Evolutionary conservation across 2,113 vertebrate genomes (phyloP).

Genomic region (Lonchura striata): DNA sequence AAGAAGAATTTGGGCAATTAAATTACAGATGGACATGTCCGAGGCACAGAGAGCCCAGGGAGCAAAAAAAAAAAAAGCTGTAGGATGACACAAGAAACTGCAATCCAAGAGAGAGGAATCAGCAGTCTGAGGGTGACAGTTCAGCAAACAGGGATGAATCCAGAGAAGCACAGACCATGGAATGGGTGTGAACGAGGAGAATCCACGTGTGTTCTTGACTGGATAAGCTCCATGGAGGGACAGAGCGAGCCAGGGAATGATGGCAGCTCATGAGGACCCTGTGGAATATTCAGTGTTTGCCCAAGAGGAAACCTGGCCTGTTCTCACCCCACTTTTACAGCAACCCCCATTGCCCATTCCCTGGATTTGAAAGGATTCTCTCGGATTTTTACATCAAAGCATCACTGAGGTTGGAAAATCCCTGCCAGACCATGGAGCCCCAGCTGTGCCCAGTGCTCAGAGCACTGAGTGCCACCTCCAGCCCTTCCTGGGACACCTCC

Average conservation of each 20-base stretch:
- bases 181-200: not conserved
- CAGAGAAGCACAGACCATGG: not conserved
- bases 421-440: not conserved
- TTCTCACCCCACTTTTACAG: not conserved
- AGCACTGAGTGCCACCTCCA: not conserved
- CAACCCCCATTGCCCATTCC: not conserved
- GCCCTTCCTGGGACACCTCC: not conserved
- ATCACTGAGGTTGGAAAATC: rapidly evolving
- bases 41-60: not conserved
- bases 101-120: not conserved
- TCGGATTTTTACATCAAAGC: not conserved
- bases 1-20: not conserved
- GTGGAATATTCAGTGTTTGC: not conserved
- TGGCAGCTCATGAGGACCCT: not conserved
- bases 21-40: not conserved
- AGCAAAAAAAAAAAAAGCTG: not conserved
- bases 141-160: not conserved
- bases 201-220: rapidly evolving
- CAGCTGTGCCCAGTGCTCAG: not conserved
- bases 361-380: not conserved
- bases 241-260: not conserved
- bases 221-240: not conserved
- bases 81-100: not conserved
- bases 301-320: not conserved
- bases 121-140: not conserved